Evolutionary conservation across 2,888 invertebrate species (phyloP), one percentile per base, ranked within the genome.

Genomic region (Agrotis ipsilon): DNA sequence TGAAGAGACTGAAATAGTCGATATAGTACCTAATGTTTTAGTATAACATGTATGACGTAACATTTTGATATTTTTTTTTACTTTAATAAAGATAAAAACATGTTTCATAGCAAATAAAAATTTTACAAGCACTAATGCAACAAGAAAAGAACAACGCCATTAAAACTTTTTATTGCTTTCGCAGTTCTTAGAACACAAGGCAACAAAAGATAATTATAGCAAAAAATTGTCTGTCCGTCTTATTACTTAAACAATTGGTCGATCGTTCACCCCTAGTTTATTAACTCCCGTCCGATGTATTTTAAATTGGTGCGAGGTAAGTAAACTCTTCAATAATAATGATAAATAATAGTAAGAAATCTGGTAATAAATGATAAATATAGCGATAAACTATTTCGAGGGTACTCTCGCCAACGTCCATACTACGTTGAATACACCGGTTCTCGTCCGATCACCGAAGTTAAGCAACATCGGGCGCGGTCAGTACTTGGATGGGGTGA

Each of bases 361-460:
- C n/a, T n/a, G n/a, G n/a, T n/a, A n/a, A n/a, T n/a, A n/a, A n/a
- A n/a, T n/a, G n/a, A n/a, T n/a, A n/a, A n/a, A n/a, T n/a, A n/a
- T n/a, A n/a, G n/a, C n/a, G n/a, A n/a, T n/a, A n/a, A n/a, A n/a
- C 19, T 18, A 65, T 65, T 65, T 65, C 21, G 2, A 0, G 0
- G 0, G 0, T 0, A 0, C 1, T 3, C 0, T 49, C 24, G 75
- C 64, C 82, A 78, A 81, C 80, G 78, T 81, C 80, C 80, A 80
- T 81, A 80, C 78, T 57, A 81, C 62, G 81, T 80, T 93, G 92
- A 93, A 93, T 78, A 91, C 92, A 93, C 92, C 93, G 93, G 93
- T 93, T 93, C 93, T 94, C 93, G 93, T 92, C 93, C 92, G 93
- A 93, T 93, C 93, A 93, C 93, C 93, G 93, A 93, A 94, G 92